Evolutionary conservation across 2,888 invertebrate genomes (phyloP).

Genomic region (Troides aeacus): DNA sequence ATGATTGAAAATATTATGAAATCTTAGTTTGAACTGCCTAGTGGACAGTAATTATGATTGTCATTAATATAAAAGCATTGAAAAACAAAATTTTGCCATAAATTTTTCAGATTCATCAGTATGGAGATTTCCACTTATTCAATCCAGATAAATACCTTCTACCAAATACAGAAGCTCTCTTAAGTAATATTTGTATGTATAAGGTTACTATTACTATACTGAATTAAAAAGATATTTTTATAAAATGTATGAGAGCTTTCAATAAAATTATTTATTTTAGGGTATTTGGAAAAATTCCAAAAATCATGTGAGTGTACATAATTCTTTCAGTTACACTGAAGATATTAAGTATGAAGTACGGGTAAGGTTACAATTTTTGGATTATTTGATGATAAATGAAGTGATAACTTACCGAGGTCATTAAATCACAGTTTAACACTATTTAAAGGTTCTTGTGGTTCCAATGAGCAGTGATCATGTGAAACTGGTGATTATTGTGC

Average conservation of each 20-base stretch:
- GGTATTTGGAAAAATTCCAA: slow-evolving; percentile 17
- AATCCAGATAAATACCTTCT: slow-evolving; percentile 6
- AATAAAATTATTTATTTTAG: slow-evolving; percentile 14
- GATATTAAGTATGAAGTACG: slow-evolving; percentile 48
- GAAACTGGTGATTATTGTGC: slow-evolving; percentile 40
- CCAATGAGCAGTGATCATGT: slow-evolving; percentile 37
- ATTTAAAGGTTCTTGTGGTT: slow-evolving; percentile 41
- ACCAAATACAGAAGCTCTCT: background rate
- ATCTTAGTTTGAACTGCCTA: too few relatives aligned
- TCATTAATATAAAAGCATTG: too few relatives aligned
- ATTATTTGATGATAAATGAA: too few relatives aligned
- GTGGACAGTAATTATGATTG: too few relatives aligned
- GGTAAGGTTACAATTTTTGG: slow-evolving; percentile 34
- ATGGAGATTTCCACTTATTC: slow-evolving; percentile 8
- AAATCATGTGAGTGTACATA: slow-evolving; percentile 41
- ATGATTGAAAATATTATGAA: too few relatives aligned
- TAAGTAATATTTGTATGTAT: slow-evolving; percentile 24
- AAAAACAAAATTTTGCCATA: background rate
- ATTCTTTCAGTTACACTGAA: slow-evolving; percentile 46
- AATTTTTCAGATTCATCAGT: slow-evolving; percentile 12
- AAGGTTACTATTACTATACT: slow-evolving; percentile 11
- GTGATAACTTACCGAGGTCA: too few relatives aligned
- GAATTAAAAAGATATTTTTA: background rate
- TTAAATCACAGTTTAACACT: background rate
- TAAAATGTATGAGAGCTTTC: slow-evolving; percentile 6